Base-by-base conservation (phyloP, 2,888 invertebrate genomes). In the Chymomyza amoena region DNA sequence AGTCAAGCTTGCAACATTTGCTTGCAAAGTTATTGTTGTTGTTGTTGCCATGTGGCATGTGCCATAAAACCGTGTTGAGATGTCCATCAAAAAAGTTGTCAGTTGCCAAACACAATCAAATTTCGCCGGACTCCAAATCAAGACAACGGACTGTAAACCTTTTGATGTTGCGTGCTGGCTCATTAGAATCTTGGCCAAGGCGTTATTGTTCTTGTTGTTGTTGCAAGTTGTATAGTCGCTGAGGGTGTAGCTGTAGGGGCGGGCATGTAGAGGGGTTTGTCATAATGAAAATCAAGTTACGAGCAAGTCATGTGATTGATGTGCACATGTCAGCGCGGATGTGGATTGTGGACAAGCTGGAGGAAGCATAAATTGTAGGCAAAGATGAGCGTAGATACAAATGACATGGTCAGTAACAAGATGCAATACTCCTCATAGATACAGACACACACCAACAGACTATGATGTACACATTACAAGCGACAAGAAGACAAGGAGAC, bases 11-110 rank as follows among this genome's bases (percentile, higher is more conserved):
- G 32, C 32, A 32, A 32, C 32, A 32, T 32, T 32, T 32, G 67
- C 63, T 75, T 70, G 71, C 70, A 75, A 67, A 63, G 70, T 73
- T 68, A 69, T 69, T 68, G 63, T 66, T 61, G 52, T 68, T 68
- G 60, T 50, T 28, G 54, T 64, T 64, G 61, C 36, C 59, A 45
- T 45, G 36, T 45, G 36, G 32, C 63, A 66, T 71, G 70, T 72
- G 72, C 68, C 75, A 78, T 64, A 72, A 74, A 69, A 76, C 76
- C 75, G 81, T 78, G 82, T 73, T 77, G 70, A 77, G 69, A 67
- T 81, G 83, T 83, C 82, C 80, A 76, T 89, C 88, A 88, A 73
- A 45, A 45, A 45, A 77, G 70, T 70, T 89, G 87, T 81, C 89
- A 89, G 80, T 64, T 62, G 61, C 50, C 64, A 76, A 72, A 73